These are phyloP conservation scores for Eugnorisma glareosa DNA, from an alignment of 2,888 invertebrate genomes.

Conservation along the genomic window DNA sequence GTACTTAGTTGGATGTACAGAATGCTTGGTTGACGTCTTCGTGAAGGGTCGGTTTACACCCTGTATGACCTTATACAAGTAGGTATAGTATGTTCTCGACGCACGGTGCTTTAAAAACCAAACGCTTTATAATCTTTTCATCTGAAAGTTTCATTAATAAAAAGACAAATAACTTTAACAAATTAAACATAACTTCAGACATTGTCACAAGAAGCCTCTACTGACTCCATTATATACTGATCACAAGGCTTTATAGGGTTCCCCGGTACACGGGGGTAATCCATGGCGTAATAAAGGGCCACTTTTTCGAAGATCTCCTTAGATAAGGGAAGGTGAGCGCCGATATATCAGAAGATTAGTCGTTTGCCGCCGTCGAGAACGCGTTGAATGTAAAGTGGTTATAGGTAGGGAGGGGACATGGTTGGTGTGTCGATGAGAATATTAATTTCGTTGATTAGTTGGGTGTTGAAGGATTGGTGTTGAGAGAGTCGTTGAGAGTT, in stretches of 20 bases:
- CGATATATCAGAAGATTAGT: slow-evolving; percentile 90
- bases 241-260: slow-evolving; percentile 71
- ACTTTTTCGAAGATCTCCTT: slow-evolving; percentile 85
- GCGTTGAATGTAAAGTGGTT: slow-evolving; percentile 86
- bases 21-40: too few species aligned
- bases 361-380: slow-evolving; percentile 80
- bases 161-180: slow-evolving; percentile 15
- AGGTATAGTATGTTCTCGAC: not conserved
- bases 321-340: slow-evolving; percentile 88
- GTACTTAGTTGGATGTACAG: too few species aligned
- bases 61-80: not conserved
- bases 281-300: slow-evolving; percentile 84
- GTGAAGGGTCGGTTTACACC: too few species aligned
- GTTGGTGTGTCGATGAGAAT: slow-evolving; percentile 56
- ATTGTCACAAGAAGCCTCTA: slow-evolving; percentile 18
- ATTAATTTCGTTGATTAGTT: slow-evolving; percentile 36
- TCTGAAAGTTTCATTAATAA: not conserved
- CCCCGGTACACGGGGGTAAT: slow-evolving; percentile 74
- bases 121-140: not conserved
- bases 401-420: slow-evolving; percentile 67
- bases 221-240: slow-evolving; percentile 66
- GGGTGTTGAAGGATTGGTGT: slow-evolving; percentile 23
- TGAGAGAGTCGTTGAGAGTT: not conserved
- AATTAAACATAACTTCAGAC: slow-evolving; percentile 28
- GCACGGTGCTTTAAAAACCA: not conserved